Percentiles rank a stretch among this genome's conserved stretches.
phyloP scores from a whole-genome alignment of 2,797 vertebrate genomes.

The Chaetophractus vellerosus region DNA sequence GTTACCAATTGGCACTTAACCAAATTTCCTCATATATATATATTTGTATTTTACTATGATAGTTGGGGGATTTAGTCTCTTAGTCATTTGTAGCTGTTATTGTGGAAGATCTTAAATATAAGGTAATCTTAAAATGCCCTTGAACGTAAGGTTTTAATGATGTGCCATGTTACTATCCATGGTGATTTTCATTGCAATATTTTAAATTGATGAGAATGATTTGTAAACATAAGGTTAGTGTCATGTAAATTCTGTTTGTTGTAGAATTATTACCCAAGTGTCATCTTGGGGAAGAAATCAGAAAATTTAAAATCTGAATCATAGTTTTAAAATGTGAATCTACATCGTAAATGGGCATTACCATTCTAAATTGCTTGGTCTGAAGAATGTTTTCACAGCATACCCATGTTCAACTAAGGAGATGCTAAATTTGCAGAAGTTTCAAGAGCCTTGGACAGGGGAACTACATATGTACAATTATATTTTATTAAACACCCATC shows the following conservation, averaged over 20 bases:
- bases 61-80: conserved; percentile 81
- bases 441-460: conserved; percentile 76
- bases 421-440: conserved; percentile 86
- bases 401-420: conserved; percentile 77
- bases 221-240: conserved; percentile 68
- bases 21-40: conserved; percentile 74
- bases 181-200: conserved; percentile 68
- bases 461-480: conserved; percentile 69
- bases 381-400: conserved; percentile 83
- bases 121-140: conserved; percentile 70
- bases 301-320: conserved; percentile 72
- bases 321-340: conserved; percentile 90
- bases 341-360: conserved; percentile 89
- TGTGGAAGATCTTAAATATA: conserved; percentile 73
- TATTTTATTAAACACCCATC: conserved; percentile 65
- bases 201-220: conserved; percentile 75
- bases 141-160: conserved; percentile 69
- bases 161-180: conserved; percentile 63
- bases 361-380: conserved; percentile 87
- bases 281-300: conserved; percentile 68
- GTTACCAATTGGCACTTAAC: conserved; percentile 74
- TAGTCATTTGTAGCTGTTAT: conserved; percentile 81
- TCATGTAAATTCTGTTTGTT: conserved; percentile 65
- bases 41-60: conserved; percentile 83
- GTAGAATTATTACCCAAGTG: conserved; percentile 54